Conservation (phyloP, 2,797 vertebrate species). For the Macroramphosus scolopax region DNA sequence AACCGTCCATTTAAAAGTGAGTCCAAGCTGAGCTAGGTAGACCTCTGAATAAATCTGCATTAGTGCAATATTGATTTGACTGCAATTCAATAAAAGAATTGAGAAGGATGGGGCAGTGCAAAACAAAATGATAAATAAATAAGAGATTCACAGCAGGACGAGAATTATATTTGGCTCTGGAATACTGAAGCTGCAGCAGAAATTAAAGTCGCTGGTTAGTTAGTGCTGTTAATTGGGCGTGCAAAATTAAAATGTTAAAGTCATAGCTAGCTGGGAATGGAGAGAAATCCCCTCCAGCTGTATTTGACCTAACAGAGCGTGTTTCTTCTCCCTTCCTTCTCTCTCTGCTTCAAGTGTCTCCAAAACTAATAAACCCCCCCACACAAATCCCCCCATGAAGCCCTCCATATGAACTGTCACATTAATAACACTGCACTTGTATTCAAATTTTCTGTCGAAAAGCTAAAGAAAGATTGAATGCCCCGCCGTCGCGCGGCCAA, state of each 20-base stretch:
- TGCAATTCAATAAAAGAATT: slow-evolving; percentile 48
- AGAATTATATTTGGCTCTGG: slow-evolving; percentile 46
- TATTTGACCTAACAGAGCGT: slow-evolving; percentile 72
- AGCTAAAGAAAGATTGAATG: slow-evolving; percentile 99
- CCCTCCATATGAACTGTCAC: slow-evolving; percentile 87
- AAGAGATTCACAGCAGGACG: slow-evolving; percentile 49
- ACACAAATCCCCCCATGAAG: slow-evolving; percentile 77
- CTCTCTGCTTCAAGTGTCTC: slow-evolving; percentile 75
- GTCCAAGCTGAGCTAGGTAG: slow-evolving; percentile 40
- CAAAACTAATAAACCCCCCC: slow-evolving; percentile 77
- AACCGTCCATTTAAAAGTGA: slow-evolving; percentile 32
- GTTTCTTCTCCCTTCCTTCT: slow-evolving; percentile 53
- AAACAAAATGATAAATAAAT: slow-evolving; percentile 59
- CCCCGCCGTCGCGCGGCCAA: slow-evolving; percentile 93
- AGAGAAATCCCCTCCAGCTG: slow-evolving; percentile 50
- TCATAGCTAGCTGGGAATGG: slow-evolving; percentile 47
- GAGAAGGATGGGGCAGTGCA: slow-evolving; percentile 6
- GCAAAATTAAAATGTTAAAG: slow-evolving; percentile 75
- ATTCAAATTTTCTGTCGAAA: slow-evolving; percentile 99
- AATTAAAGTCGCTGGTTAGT: slow-evolving; percentile 76
- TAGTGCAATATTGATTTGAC: slow-evolving; percentile 61
- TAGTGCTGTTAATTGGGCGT: slow-evolving; percentile 75
- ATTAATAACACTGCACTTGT: slow-evolving; percentile 97
- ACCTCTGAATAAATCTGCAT: slow-evolving; percentile 63
- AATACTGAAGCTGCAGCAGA: slow-evolving; percentile 58